A percentile compares a stretch with the other conserved stretches of the same genome.
phyloP scores from a whole-genome alignment of 2,113 vertebrate species.

The Heteronetta atricapilla region DNA sequence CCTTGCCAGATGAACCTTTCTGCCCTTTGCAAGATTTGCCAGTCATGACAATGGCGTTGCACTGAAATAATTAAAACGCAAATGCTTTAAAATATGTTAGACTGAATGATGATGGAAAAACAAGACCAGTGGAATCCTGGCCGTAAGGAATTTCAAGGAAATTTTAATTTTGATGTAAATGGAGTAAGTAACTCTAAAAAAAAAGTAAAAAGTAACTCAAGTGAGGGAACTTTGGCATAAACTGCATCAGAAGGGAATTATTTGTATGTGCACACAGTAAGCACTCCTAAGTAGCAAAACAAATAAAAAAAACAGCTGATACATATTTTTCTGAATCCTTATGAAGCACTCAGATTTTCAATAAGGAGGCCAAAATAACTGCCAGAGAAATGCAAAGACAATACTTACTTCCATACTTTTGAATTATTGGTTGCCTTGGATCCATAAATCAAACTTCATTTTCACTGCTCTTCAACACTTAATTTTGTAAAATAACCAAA shows the following conservation, averaged over 20 bases:
- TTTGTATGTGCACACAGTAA: not conserved
- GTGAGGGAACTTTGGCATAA: constrained; percentile 10
- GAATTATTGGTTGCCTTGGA: not conserved
- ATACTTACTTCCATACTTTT: not conserved
- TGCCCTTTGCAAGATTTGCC: constrained; percentile 13
- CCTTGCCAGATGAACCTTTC: constrained; percentile 37
- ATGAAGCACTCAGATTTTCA: not conserved
- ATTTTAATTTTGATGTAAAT: not conserved
- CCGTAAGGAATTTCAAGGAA: not conserved
- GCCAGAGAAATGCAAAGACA: not conserved
- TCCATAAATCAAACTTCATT: not conserved
- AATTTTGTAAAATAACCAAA: not conserved
- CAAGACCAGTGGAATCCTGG: constrained; percentile 1
- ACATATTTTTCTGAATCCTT: not conserved
- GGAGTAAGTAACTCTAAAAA: constrained; percentile 4
- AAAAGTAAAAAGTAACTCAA: not conserved
- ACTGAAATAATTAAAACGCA: constrained; percentile 39
- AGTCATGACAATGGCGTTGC: constrained; percentile 13
- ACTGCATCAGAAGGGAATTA: not conserved
- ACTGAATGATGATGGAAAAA: not conserved
- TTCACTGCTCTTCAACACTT: not conserved
- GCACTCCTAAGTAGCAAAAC: not conserved
- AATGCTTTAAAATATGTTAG: constrained; percentile 30
- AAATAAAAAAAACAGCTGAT: not conserved
- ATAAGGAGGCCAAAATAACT: not conserved